Base-by-base conservation (phyloP, 2,888 invertebrate species). In the Nemotelus nigrinus region DNA sequence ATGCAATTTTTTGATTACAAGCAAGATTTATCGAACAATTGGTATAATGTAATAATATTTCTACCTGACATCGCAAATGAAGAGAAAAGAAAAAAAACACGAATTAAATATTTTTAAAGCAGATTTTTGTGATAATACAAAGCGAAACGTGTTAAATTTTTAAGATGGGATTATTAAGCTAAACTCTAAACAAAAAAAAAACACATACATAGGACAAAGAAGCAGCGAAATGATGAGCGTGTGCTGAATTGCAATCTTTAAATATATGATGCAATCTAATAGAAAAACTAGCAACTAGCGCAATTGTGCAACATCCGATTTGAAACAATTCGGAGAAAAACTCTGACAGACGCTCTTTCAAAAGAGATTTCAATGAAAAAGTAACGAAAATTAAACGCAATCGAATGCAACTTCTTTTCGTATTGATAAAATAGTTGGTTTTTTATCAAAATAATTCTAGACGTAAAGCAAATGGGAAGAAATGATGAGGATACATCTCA, bases 101-200 rank as follows among this genome's bases (percentile, higher is more conserved):
- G 44, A 65, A 44, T 60, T n/a, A 64, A 65, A 53, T 55, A 65
- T 76, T 76, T 76, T 76, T 76, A 63, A 65, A 65, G 5, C 64
- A 74, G 48, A 74, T 76, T 76, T 76, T 76, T 76, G 76, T 76
- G 76, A 76, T 76, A 74, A 57, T 39, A 74, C n/a, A 48, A 64
- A 63, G 50, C 63, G 64, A 64, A 64, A 75, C 44, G 50, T 48
- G 50, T 74, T 50, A 74, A 74, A 74, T 74, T 47, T 25, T 60
- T 63, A 63, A 63, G 48, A 74, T 74, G 74, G 74, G 63, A 60
- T 74, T 60, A 74, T 60, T 58, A 58, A 57, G 47, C 48, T 74
- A 25, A 60, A 74, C 60, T 74, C 48, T 74, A 25, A 60, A 74
- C 60, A 63, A 60, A 10, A 72, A n/a, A 57, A 25, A 8, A 5